A percentile compares a stretch with the other conserved stretches of the same genome.
These are phyloP conservation scores for Erebia ligea DNA, from an alignment of 2,888 invertebrate species.

Conservation along the genomic window DNA sequence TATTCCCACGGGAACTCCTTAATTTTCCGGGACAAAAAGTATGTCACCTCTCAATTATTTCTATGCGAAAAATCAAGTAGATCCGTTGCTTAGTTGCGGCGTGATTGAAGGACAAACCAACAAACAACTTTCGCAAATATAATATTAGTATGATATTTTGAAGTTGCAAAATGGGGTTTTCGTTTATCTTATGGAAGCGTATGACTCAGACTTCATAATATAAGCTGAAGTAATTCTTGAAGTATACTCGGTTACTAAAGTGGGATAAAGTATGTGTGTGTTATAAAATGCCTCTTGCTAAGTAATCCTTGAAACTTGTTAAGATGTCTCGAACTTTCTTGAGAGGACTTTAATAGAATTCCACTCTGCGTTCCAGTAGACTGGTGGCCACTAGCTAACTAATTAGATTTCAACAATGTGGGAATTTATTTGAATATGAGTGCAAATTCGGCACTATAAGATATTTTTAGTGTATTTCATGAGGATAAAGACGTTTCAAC, in stretches of 20 bases:
- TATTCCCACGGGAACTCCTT: too few species aligned
- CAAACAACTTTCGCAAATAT: too few species aligned
- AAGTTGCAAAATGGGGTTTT: too few species aligned
- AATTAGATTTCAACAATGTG: slow-evolving; percentile 17
- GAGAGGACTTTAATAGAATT: slow-evolving; percentile 66
- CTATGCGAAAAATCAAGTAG: too few species aligned
- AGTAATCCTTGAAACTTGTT: slow-evolving; percentile 59
- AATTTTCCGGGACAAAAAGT: too few species aligned
- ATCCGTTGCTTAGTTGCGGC: too few species aligned
- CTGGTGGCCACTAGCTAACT: slow-evolving; percentile 43
- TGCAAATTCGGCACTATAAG: background rate
- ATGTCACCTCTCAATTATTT: too few species aligned
- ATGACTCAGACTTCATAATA: background rate
- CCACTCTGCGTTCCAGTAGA: slow-evolving; percentile 49
- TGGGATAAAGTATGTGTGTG: slow-evolving; percentile 35
- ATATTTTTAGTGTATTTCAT: too few species aligned
- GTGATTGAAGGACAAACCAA: too few species aligned
- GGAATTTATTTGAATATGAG: background rate
- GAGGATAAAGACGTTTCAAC: too few species aligned
- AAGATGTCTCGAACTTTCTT: slow-evolving; percentile 58
- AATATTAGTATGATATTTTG: too few species aligned
- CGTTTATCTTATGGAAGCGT: background rate
- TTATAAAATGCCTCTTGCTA: slow-evolving; percentile 58
- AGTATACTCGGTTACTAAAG: slow-evolving; percentile 20
- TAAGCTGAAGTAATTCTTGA: slow-evolving; percentile 19